Evolutionary conservation across 2,888 invertebrate genomes (phyloP), one percentile per base, ranked within the genome.

Genomic region (Heteromyza rotundicornis): DNA sequence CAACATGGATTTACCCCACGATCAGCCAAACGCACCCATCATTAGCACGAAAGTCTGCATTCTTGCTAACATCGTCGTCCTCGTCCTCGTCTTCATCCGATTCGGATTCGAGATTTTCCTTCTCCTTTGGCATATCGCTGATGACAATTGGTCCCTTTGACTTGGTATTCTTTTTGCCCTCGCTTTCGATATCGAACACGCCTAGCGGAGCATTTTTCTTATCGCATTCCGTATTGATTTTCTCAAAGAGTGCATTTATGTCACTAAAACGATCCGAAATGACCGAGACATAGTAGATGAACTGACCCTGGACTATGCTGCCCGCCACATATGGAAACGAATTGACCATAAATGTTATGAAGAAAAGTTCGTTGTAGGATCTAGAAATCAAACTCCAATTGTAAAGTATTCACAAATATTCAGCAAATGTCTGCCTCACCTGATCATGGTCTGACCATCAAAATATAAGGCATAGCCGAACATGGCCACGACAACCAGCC

Each of bases 251-350:
- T 23, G 68, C 70, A 65, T 82, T 82, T 47, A 83, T 66, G 57
- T 72, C 71, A 27, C 70, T 70, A 64, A 82, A 83, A 47, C 83
- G 77, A 54, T 77, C 64, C 14, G 80, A 78, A 27, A 83, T 79
- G 61, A 76, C 71, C 51, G 79, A 74, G 17, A 83, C 80, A 27
- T 78, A 75, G 57, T 76, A 74, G 57, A 81, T 74, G 65, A 83
- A 83, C 69, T 81, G 80, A 0, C 77, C 76, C 63, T 82, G 79
- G 40, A 80, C 77, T 40, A 81, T 68, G 62, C 80, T 78, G 20
- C 75, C 76, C 16, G 77, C 75, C 49, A 80, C 58, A 63, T 72
- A 79, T 1, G 83, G 82, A 65, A 82, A 81, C 32, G 76, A 75
- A 7, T 76, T 71, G 1, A 75, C 72, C 75, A 81, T 77, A 22